These are phyloP conservation scores for Agrypnus murinus DNA, from an alignment of 2,888 invertebrate genomes.

Conservation along the genomic window DNA sequence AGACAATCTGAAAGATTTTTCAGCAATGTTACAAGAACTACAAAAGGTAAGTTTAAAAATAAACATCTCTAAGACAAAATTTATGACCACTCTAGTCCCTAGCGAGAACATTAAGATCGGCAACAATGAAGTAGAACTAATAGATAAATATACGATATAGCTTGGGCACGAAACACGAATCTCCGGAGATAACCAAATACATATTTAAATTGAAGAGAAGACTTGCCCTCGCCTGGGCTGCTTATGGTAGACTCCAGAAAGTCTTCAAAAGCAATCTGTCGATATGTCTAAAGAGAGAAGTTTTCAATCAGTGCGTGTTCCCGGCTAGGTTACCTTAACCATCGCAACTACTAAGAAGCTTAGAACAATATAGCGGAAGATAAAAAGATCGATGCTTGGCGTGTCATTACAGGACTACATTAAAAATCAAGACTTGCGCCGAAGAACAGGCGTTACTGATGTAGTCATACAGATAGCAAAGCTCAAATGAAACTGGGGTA, in stretches of 20 bases:
- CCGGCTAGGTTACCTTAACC: constrained; percentile 8
- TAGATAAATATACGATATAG: no score
- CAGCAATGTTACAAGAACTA: no score
- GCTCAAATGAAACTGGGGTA: no score
- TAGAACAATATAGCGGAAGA: constrained; percentile 28
- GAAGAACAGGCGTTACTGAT: neutral
- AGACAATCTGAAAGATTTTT: no score
- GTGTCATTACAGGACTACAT: neutral
- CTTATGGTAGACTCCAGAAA: neutral
- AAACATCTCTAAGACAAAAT: no score
- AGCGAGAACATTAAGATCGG: no score
- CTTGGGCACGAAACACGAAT: constrained; percentile 9
- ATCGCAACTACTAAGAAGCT: constrained; percentile 31
- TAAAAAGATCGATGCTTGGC: constrained; percentile 31
- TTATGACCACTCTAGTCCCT: no score
- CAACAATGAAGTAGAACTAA: no score
- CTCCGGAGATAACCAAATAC: neutral
- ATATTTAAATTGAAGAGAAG: neutral
- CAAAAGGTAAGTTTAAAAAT: no score
- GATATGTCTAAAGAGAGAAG: constrained; percentile 8
- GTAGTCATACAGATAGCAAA: no score
- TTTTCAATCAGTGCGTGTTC: neutral
- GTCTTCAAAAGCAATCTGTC: constrained; percentile 4
- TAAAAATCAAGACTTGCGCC: neutral
- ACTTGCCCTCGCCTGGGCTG: constrained; percentile 2